Evolutionary conservation across 92 coral and sea anemone genomes (phyloP), one percentile per base, ranked within the genome.

Genomic region (Diadumene lineata): DNA sequence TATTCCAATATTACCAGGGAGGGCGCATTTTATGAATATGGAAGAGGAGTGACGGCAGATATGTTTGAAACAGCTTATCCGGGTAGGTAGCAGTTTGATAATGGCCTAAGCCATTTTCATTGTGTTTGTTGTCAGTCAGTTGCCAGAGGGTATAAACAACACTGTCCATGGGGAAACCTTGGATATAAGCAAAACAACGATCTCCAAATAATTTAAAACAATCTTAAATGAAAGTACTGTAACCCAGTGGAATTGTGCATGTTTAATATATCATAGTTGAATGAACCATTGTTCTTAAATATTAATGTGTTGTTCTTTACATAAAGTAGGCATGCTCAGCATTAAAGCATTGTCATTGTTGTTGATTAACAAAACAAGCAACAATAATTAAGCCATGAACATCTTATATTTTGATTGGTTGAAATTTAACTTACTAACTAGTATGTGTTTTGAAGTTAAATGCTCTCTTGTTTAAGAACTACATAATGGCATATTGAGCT

Each of bases 51-150:
- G 31, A 79, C 86, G 0, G 81, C 82, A 58, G 98, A 89, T 21
- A 78, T 88, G 0, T 87, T 77, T 44, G 98, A 94, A 64, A 79
- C 97, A 17, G 83, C 92, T 1, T 94, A 92, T 72, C 92, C 97
- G 70, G 87, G 98, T 94, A 63, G 44, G 89, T 79, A 63, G 9
- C 44, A 28, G 31, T 31, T 68, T 13, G 26, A 23, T 53, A 53
- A 15, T 9, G 60, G n/a, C n/a, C 21, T 53, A 53, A 15, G n/a
- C 24, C 60, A 3, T 53, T 4, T 4, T 4, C 48, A 38, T 13
- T 4, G 2, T 23, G n/a, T 9, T 1, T 19, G 31, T 16, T 56
- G 29, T 7, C 60, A 25, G 16, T 67, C 0, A n/a, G n/a, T n/a
- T n/a, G n/a, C n/a, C n/a, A n/a, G n/a, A n/a, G n/a, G n/a, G n/a